Base-by-base conservation (phyloP, 1,140 invertebrate genomes). In the Temnothorax nylanderi region DNA sequence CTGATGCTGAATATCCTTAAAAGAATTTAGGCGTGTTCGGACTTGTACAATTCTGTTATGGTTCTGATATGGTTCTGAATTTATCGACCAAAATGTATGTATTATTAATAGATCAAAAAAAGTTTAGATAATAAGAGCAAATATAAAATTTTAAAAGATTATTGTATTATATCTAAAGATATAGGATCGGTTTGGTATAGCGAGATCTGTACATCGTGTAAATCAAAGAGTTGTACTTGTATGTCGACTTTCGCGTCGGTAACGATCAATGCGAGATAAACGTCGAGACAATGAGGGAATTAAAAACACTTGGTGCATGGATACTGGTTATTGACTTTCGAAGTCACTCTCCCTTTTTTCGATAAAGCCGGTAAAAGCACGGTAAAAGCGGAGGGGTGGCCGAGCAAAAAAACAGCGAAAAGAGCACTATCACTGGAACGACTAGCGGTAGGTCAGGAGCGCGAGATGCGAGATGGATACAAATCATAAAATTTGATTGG, bases 401-500 rank as follows among this genome's bases (percentile, higher is more conserved):
- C 47, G 62, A 47, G 65, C n/a, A 85, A 87, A 92, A 91, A 92
- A 89, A 90, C 84, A 82, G 87, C 76, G 72, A 81, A 89, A 85
- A 87, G 82, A 80, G 82, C 76, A 75, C 69, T 90, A 88, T 87
- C 89, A 87, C 54, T 87, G 89, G 76, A 89, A 86, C 88, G 88
- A 85, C 87, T 93, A 91, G 88, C 88, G 93, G 92, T 93, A 94
- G 94, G 94, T 94, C 93, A 93, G 91, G 92, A 88, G 85, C 87
- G 91, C 91, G 92, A 89, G 89, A 86, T 91, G 89, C 91, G 93
- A 92, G 93, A 93, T 93, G 91, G 93, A 94, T 95, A 92, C 91
- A 91, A 94, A 94, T 94, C 94, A 93, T 94, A 94, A 95, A 95
- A 94, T 94, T 94, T 94, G 94, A 95, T 94, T 94, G 94, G 91